Evolutionary conservation across 2,797 vertebrate species (phyloP), one percentile per base, ranked within the genome.

Genomic region (Brotogeris chrysoptera): DNA sequence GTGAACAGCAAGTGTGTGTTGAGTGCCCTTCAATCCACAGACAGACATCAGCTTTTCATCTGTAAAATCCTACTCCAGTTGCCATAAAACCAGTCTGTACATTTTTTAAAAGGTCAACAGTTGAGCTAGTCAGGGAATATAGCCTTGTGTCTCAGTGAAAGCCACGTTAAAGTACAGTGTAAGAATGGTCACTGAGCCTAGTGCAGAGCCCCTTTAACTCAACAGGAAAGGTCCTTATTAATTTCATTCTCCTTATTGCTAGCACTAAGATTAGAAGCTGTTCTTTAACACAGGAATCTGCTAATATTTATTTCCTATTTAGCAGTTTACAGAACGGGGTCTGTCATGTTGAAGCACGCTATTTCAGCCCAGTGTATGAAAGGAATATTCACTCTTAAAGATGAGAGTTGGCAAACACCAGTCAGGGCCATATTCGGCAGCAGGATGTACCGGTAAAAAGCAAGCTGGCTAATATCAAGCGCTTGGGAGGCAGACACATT

Each of bases 231-330:
- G 10, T 57, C 17, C 11, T 86, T 80, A 93, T 49, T 74, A 10
- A 57, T 81, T 95, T 96, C 36, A 44, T 78, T 64, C 25, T 73
- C 66, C 44, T 74, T 89, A 79, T 53, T 90, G 76, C 73, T 73
- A 70, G 52, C 52, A 69, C 25, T 78, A 73, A 66, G 63, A 92
- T 69, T 81, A 57, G 24, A 92, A 87, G 24, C 88, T 77, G 70
- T 72, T 97, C 82, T 92, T 86, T 94, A 95, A 71, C 41, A 88
- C 70, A 84, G 79, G 53, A 86, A 46, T 43, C 43, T 13, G 61
- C 78, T 80, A 83, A 89, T 50, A 93, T 90, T 74, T 94, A 64
- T 25, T 41, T 94, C 28, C 60, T 91, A 69, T 91, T 92, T 91
- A 94, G 64, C 15, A 8, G 12, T 65, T 86, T 83, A 76, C 23